Evolutionary conservation across 2,888 invertebrate genomes (phyloP), one percentile per base, ranked within the genome.

Genomic region (Drosophila nigricruria): DNA sequence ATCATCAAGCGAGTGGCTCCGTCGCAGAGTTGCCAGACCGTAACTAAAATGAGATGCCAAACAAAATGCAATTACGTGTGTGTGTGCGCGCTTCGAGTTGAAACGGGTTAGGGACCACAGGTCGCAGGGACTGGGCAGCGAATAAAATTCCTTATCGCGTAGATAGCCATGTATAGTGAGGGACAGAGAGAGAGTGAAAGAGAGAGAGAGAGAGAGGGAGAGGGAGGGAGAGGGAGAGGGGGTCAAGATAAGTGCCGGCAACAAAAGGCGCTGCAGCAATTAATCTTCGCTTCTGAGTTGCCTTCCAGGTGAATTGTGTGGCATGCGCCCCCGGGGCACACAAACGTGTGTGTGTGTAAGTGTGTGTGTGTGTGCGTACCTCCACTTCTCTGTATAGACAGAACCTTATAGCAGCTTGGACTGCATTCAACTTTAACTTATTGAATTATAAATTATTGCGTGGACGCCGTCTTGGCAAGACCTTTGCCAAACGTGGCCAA

Each of bases 11-110:
- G 70, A 59, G 57, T 50, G 20, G 73, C 45, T 69, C 63, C 45
- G 62, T 40, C n/a, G 56, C 56, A 27, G 58, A 68, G 70, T 77
- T 74, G 70, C 70, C 78, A 87, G 87, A 84, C 88, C 87, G 87
- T 87, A 85, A 89, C 89, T 85, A 89, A 85, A 89, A 87, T 89
- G 89, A 89, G 88, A 86, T 87, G 84, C 89, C 87, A 89, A 87
- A 88, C 88, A 86, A 87, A 86, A 80, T 79, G 86, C 86, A 86
- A 86, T 86, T 86, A 86, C 88, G 82, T 85, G 76, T 76, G 76
- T 76, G 75, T 52, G 75, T 49, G 61, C 56, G 61, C 63, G 62
- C 63, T 63, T 66, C 66, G 34, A 70, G 71, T 56, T 61, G 43
- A 40, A 56, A 53, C 67, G 47, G 36, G 65, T 68, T 45, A 71